Evolutionary conservation across 2,113 vertebrate genomes (phyloP), one percentile per base, ranked within the genome.

Genomic region (Prionailurus viverrinus): DNA sequence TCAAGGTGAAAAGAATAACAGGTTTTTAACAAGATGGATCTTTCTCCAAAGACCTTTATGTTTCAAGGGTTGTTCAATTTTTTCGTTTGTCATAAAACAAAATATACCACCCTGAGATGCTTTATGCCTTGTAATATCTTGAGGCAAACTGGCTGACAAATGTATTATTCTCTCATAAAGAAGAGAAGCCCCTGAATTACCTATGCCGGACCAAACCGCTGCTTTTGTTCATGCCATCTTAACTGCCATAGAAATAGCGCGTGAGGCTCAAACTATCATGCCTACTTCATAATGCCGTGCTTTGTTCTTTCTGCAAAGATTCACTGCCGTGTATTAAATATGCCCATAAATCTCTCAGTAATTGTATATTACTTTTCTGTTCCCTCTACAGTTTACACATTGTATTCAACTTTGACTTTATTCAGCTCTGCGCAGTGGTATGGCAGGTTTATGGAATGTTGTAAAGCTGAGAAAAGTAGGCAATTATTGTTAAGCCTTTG

Each of bases 391-490:
- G 18, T 79, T 95, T 68, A 81, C 3, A 91, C 68, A 86, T 73
- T 94, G 36, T 84, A 65, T 91, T 94, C 69, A 92, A 68, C 69
- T 84, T 66, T 39, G 29, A 48, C 25, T 48, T 92, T 95, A 76
- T 79, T 96, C 94, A 79, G 31, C 48, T 92, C 94, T 66, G 31
- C 90, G 11, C 16, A 63, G 71, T 55, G 29, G 25, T 48, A 27
- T 86, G 86, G 87, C 94, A 89, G 61, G 58, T 89, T 98, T 97
- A 97, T 94, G 83, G 76, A 63, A 48, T 31, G 36, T 16, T 94
- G 12, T 96, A 90, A 97, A 97, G n/a, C 55, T 55, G 15, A 89
- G 13, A 86, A 73, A 97, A 96, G 89, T 55, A 76, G 39, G 73
- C 63, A 89, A 84, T 82, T 95, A 89, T 89, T 95, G 53, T 83